Base-by-base conservation (phyloP, 1,140 invertebrate species). In the Drosophila lini region DNA sequence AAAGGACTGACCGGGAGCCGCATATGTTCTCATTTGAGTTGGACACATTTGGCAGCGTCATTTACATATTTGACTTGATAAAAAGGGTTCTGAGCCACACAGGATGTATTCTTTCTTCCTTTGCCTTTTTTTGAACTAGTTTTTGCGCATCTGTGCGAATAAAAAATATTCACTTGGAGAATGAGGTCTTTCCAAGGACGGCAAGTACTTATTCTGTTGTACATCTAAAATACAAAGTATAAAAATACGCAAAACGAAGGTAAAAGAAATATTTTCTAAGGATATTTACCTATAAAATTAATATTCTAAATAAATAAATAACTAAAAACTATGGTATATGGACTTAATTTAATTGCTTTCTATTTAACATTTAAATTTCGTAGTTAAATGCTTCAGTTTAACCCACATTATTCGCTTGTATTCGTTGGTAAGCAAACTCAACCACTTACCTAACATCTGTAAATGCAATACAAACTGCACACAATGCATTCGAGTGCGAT, bases 41-140 rank as follows among this genome's bases (percentile, higher is more conserved):
- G 34, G 59, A 42, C 53, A 67, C 79, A 67, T 81, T 65, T 81
- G 79, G 61, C 58, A 75, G 16, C 15, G 36, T 62, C 48, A 81
- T 81, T 81, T 81, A 40, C 79, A 81, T 81, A 73, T 77, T 81
- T 42, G 56, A 41, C 47, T 65, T 61, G 42, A 74, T 62, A 80
- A 64, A 73, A 73, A 71, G 67, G 65, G 28, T 68, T 71, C n/a
- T 10, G 11, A 48, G 32, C 47, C 31, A 44, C 60, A 34, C 25
- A 65, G 47, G 15, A 41, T 53, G 19, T 15, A n/a, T 56, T 32
- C 15, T 11, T 8, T n/a, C 32, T 16, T 1, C 3, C 4, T 13
- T 45, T 28, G 31, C 41, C 19, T 15, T 38, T 55, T 38, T 55
- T 0, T 22, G 22, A 10, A 19, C 13, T 53, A 22, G 11, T 16